A percentile compares a stretch with the other conserved stretches of the same genome.
Evolutionary conservation across 2,113 vertebrate species (phyloP).

Genomic region (Larimichthys polyactis): DNA sequence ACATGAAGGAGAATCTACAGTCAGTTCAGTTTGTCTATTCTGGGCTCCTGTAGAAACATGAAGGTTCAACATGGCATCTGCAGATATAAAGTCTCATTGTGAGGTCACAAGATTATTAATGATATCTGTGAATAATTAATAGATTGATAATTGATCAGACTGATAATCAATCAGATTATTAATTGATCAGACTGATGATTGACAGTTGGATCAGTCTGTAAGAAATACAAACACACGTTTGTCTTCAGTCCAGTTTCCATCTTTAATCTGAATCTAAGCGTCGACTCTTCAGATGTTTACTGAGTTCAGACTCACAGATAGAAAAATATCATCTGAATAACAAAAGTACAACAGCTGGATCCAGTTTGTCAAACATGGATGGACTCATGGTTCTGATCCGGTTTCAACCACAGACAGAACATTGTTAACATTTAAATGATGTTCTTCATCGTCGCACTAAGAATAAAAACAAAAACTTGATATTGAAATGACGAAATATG

Average conservation of each 20-base stretch:
- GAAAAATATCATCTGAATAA: constrained; percentile 72
- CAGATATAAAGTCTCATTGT: too few species aligned
- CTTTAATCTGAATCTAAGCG: constrained; percentile 40
- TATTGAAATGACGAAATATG: background rate
- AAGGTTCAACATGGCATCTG: too few species aligned
- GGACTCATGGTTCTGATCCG: background rate
- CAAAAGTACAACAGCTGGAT: constrained; percentile 55
- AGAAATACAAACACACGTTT: constrained; percentile 13
- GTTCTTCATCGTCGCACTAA: background rate
- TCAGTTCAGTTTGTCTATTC: too few species aligned
- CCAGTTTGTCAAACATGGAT: constrained; percentile 21
- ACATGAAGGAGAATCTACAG: too few species aligned
- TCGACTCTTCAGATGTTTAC: constrained; percentile 13
- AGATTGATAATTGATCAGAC: too few species aligned
- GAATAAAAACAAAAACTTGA: background rate
- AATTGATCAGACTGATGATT: too few species aligned
- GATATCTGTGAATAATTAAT: too few species aligned
- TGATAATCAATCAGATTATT: too few species aligned
- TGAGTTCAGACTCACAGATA: constrained; percentile 51
- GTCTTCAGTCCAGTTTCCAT: constrained; percentile 14
- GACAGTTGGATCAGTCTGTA: background rate
- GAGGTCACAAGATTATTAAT: too few species aligned
- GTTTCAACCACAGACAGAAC: background rate
- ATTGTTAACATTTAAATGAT: background rate
- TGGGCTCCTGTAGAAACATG: too few species aligned